phyloP scores from a whole-genome alignment of 2,888 invertebrate species.

The Torymus aiolomorphi region DNA sequence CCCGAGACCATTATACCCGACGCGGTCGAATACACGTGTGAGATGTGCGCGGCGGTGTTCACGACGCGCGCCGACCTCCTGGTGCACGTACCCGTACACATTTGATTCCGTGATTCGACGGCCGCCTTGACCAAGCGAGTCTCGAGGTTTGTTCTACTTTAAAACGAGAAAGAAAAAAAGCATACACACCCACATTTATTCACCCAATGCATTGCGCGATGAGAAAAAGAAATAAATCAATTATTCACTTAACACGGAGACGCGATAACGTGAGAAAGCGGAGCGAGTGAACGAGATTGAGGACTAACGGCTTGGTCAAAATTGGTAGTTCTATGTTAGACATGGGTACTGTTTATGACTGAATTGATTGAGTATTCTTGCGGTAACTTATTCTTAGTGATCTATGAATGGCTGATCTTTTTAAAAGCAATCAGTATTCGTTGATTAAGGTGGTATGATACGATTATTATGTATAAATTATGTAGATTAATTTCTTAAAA shows the following conservation, averaged over 20 bases:
- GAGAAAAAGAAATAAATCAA: no score
- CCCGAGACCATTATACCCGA: slow-evolving; percentile 77
- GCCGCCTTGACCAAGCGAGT: slow-evolving; percentile 10
- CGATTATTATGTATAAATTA: slow-evolving; percentile 11
- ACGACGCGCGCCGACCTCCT: slow-evolving; percentile 84
- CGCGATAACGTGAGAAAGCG: no score
- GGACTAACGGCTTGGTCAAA: slow-evolving; percentile 21
- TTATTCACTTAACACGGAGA: no score
- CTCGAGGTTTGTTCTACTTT: slow-evolving; percentile 55
- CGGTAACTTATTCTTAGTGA: slow-evolving; percentile 42
- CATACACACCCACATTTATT: not conserved
- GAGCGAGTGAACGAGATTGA: slow-evolving; percentile 5
- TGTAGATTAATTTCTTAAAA: slow-evolving; percentile 39
- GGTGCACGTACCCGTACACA: slow-evolving; percentile 89
- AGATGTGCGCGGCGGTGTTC: slow-evolving; percentile 89
- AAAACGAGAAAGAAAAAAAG: slow-evolving; percentile 1
- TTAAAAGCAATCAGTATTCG: slow-evolving; percentile 47
- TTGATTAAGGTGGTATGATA: slow-evolving; percentile 8
- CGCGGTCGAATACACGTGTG: slow-evolving; percentile 83
- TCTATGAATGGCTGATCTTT: slow-evolving; percentile 18
- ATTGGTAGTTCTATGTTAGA: slow-evolving; percentile 29
- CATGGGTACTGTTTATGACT: slow-evolving; percentile 41
- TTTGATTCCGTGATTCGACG: slow-evolving; percentile 78
- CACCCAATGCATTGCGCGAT: not conserved
- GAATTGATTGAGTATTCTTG: slow-evolving; percentile 38